phyloP scores from a whole-genome alignment of 2,113 vertebrate genomes.

The Tetraodon nigroviridis region DNA sequence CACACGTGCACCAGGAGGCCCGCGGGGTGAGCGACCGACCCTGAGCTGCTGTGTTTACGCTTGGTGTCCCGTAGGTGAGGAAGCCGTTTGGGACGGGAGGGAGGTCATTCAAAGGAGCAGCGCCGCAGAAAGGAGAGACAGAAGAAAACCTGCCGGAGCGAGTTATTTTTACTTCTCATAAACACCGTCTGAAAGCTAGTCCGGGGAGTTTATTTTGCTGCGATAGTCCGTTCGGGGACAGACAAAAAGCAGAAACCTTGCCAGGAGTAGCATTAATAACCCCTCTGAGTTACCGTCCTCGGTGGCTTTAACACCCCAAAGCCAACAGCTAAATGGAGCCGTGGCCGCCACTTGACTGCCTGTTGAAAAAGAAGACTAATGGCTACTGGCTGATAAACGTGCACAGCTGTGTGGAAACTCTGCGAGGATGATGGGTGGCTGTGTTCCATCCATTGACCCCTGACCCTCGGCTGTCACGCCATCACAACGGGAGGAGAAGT shows the following conservation, averaged over 20 bases:
- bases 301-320: too few relatives aligned
- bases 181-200: background rate
- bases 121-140: background rate
- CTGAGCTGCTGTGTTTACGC: constrained; percentile 31
- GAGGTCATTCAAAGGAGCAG: background rate
- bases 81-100: background rate
- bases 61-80: constrained; percentile 17
- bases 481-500: too few relatives aligned
- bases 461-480: too few relatives aligned
- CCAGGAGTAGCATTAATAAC: background rate
- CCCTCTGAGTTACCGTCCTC: background rate
- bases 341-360: background rate
- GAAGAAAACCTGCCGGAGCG: background rate
- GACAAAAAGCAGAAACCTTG: background rate
- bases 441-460: too few relatives aligned
- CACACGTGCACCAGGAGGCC: constrained; percentile 35
- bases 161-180: too few relatives aligned
- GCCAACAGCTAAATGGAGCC: too few relatives aligned
- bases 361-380: background rate
- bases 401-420: constrained; percentile 1
- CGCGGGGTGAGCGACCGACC: constrained; percentile 26
- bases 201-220: background rate
- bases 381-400: background rate
- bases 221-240: too few relatives aligned
- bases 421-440: background rate